Base-by-base conservation (phyloP, 2,113 vertebrate species). In the Thunnus maccoyii region DNA sequence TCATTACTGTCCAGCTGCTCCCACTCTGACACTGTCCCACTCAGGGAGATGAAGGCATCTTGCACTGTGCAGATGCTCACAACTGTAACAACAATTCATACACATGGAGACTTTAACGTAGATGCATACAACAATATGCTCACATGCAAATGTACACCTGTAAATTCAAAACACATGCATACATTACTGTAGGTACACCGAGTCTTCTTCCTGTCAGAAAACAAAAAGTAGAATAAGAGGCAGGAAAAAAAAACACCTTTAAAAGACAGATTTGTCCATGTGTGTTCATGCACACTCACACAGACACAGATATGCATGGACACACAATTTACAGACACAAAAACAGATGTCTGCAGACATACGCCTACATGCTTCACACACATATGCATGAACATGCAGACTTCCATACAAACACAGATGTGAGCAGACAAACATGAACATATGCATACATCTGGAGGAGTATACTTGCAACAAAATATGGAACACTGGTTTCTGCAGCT, bases 1-100 rank as follows among this genome's bases (percentile, higher is more conserved):
- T 86, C 71, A 78, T 79, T 66, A 51, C 17, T n/a, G 75, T 73
- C 74, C 88, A 91, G 88, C 85, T 92, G 84, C 90, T 91, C 85
- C 82, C 76, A 27, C 62, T 60, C 63, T 58, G 56, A 84, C 11
- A 3, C 52, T 27, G 32, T 48, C 30, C 63, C 54, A 64, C 64
- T 81, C 15, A 63, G 63, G 79, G 74, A 77, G 54, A 47, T 55
- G 14, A 78, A 51, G 48, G 58, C 17, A 1, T 77, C 48, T 71
- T 72, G 32, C 64, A 50, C 67, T 54, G 36, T 71, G 55, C 85
- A 85, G 80, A 82, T 89, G 79, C 73, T 66, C 18, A 63, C 47
- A 56, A 77, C 68, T 76, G 57, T 70, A 79, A 72, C 44, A 61
- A 41, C 0, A 70, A 68, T 47, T 66, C 30, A 50, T 65, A 47